A percentile compares a stretch with the other conserved stretches of the same genome.
Conservation (phyloP, 2,113 vertebrate species). For the Lagopus leucura region DNA sequence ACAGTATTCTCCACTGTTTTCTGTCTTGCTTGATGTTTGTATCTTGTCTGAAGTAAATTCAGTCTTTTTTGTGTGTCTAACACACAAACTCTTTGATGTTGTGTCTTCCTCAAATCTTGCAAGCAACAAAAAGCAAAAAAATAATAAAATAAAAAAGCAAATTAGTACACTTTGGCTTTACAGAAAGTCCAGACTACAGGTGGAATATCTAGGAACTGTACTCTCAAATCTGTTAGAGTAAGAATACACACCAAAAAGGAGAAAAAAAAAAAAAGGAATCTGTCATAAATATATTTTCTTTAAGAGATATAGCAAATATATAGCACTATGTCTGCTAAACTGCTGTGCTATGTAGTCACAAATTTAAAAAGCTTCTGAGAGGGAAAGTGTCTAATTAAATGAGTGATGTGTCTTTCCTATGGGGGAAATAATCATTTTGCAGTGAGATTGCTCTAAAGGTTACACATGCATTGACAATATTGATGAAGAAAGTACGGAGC, state of each 20-base stretch:
- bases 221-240: not conserved
- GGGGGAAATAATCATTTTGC: constrained; percentile 23
- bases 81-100: not conserved
- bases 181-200: not conserved
- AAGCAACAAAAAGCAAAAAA: not conserved
- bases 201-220: not conserved
- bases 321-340: not conserved
- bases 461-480: constrained; percentile 42
- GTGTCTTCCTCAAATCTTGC: not conserved
- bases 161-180: not conserved
- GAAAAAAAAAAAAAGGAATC: not conserved
- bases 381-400: not conserved
- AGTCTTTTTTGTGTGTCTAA: not conserved
- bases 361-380: not conserved
- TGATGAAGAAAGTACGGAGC: constrained; percentile 22
- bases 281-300: not conserved
- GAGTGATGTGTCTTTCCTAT: constrained; percentile 16
- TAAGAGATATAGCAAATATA: not conserved
- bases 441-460: constrained; percentile 17
- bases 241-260: not conserved
- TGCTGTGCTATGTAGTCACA: not conserved
- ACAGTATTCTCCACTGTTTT: not conserved
- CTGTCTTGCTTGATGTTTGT: not conserved
- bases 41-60: not conserved
- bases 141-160: not conserved